These are phyloP conservation scores for Eilema depressum DNA, from an alignment of 2,888 invertebrate species.

Conservation along the genomic window DNA sequence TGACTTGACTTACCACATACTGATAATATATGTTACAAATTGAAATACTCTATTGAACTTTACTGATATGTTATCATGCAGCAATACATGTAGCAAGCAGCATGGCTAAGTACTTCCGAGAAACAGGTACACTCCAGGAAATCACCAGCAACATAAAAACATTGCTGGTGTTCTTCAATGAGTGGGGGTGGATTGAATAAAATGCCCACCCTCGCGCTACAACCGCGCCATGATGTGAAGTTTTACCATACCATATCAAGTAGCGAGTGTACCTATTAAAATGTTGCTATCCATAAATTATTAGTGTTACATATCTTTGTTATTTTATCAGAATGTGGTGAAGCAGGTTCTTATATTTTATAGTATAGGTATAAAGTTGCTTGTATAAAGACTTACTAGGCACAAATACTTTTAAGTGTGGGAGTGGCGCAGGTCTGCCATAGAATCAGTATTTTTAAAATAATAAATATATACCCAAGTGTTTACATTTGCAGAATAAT, in stretches of 20 bases:
- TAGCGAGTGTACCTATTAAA: background rate
- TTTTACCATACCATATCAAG: too few relatives aligned
- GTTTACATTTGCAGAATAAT: conserved; percentile 30
- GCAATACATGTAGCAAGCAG: too few relatives aligned
- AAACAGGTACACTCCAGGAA: too few relatives aligned
- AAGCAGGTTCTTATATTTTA: conserved; percentile 25
- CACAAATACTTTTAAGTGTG: conserved; percentile 45
- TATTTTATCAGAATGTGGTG: conserved; percentile 21
- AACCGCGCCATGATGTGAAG: too few relatives aligned
- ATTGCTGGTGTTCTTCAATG: too few relatives aligned
- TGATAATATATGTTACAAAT: conserved; percentile 13
- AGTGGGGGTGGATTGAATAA: too few relatives aligned
- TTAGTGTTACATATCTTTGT: background rate
- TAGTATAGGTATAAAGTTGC: conserved; percentile 36
- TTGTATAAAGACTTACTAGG: conserved; percentile 44
- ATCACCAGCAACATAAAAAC: too few relatives aligned
- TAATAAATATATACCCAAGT: conserved; percentile 33
- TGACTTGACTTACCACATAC: conserved; percentile 23
- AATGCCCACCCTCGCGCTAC: too few relatives aligned
- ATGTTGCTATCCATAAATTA: background rate
- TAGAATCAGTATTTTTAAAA: conserved; percentile 53
- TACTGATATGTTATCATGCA: background rate
- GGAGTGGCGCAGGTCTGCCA: conserved; percentile 43
- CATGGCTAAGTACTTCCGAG: too few relatives aligned
- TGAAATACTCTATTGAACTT: background rate